Evolutionary conservation across 2,888 invertebrate species (phyloP).

Genomic region (Trichogramma dendrolimi): DNA sequence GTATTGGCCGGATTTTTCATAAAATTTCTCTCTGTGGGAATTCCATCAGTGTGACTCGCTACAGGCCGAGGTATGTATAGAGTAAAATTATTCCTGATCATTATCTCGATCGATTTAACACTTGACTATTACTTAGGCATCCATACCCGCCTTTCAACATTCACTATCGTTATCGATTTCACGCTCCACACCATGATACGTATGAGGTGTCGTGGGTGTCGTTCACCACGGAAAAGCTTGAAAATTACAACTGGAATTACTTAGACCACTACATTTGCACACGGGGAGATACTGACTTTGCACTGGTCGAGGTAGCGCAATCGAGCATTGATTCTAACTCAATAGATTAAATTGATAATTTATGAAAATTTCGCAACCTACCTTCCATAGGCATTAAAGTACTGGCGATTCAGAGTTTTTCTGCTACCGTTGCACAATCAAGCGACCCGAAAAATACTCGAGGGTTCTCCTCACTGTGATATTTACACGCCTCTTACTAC

Average conservation of each 20-base stretch:
- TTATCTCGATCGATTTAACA: neutral
- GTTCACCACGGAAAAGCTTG: constrained; percentile 89
- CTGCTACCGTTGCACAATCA: constrained; percentile 78
- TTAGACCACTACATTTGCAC: constrained; percentile 96
- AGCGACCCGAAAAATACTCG: constrained; percentile 74
- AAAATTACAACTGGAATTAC: constrained; percentile 97
- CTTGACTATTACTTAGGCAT: constrained; percentile 61
- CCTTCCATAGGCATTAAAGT: constrained; percentile 68
- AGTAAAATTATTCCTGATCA: neutral
- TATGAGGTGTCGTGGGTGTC: constrained; percentile 94
- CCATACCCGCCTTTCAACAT: constrained; percentile 90
- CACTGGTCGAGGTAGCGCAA: constrained; percentile 70
- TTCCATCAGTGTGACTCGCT: constrained; percentile 89
- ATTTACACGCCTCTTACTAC: constrained; percentile 68
- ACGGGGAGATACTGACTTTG: constrained; percentile 87
- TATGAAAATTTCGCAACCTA: neutral
- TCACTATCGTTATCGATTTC: constrained; percentile 86
- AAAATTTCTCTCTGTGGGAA: constrained; percentile 80
- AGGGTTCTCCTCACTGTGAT: constrained; percentile 72
- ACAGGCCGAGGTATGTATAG: constrained; percentile 74
- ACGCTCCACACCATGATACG: constrained; percentile 85
- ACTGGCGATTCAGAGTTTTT: constrained; percentile 88
- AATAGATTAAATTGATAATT: neutral
- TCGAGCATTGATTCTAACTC: neutral
- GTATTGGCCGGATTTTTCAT: constrained; percentile 94